Evolutionary conservation across 2,888 invertebrate genomes (phyloP), one percentile per base, ranked within the genome.

Genomic region (Gastracanthus pulcherrimus): DNA sequence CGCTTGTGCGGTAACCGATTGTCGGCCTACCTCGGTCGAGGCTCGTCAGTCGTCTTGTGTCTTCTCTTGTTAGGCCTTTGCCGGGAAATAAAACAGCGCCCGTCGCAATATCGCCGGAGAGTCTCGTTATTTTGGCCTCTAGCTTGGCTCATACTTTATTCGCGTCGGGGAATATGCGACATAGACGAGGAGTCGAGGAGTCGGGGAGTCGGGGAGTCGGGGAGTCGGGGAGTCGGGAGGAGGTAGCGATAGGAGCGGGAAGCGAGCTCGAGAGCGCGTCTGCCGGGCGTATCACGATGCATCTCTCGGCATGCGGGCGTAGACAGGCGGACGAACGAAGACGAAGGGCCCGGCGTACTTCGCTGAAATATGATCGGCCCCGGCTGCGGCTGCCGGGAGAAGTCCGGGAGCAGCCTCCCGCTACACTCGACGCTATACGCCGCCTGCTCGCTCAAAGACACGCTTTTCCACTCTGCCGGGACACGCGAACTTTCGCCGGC

Each of bases 401-500:
- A n/a, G n/a, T n/a, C 45, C n/a, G 13, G 16, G n/a, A 45, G 45
- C 45, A n/a, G n/a, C n/a, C n/a, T n/a, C n/a, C n/a, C n/a, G n/a
- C n/a, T n/a, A n/a, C n/a, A n/a, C n/a, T n/a, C n/a, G n/a, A n/a
- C n/a, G n/a, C n/a, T n/a, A n/a, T n/a, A n/a, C 45, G 13, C 5
- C 45, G 45, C 16, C 45, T 45, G 1, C n/a, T 29, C 51, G 23
- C 69, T 69, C 29, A 84, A 81, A 85, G 85, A 87, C 86, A 87
- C 83, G 86, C 75, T 86, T 87, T 87, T 83, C 85, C 86, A 87
- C 87, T 87, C 82, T 78, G n/a, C 41, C 36, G 23, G 60, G 60
- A 60, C 41, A 60, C 48, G 67, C 60, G 26, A 71, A 79, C 75
- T 76, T 78, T 60, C 75, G 58, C 48, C 67, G 70, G 71, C 45